Conservation (phyloP, 2,888 invertebrate species). For the Coremacera marginata region DNA sequence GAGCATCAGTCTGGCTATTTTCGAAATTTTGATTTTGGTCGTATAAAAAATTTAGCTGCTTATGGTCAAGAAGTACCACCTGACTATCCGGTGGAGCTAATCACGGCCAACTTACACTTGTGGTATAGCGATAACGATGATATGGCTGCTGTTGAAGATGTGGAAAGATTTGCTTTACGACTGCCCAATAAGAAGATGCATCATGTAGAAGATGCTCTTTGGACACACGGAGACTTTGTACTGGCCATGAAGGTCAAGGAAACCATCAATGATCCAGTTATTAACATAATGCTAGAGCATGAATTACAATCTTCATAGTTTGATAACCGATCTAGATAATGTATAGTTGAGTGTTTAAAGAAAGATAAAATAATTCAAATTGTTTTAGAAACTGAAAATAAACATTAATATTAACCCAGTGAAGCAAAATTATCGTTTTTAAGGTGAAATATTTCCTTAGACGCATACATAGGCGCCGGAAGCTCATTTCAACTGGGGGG, state of each 20-base stretch:
- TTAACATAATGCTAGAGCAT: conserved; percentile 52
- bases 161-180: conserved; percentile 47
- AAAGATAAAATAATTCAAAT: too few relatives aligned
- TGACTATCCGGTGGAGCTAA: conserved; percentile 55
- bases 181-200: conserved; percentile 53
- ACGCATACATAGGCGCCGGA: too few relatives aligned
- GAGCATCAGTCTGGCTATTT: conserved; percentile 57
- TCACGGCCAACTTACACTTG: conserved; percentile 53
- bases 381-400: too few relatives aligned
- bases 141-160: conserved; percentile 58
- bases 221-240: conserved; percentile 56
- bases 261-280: conserved; percentile 55
- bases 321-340: too few relatives aligned
- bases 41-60: conserved; percentile 49
- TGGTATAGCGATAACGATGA: conserved; percentile 59
- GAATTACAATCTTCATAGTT: too few relatives aligned
- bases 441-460: too few relatives aligned
- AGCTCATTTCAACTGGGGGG: too few relatives aligned
- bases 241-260: conserved; percentile 49
- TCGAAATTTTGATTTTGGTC: conserved; percentile 56
- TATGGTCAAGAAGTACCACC: conserved; percentile 55
- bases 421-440: too few relatives aligned
- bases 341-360: too few relatives aligned
- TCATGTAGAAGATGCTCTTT: conserved; percentile 53
- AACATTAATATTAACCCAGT: too few relatives aligned